Base-by-base conservation (phyloP, 92 coral and sea anemone species). In the Pocillopora grandis region DNA sequence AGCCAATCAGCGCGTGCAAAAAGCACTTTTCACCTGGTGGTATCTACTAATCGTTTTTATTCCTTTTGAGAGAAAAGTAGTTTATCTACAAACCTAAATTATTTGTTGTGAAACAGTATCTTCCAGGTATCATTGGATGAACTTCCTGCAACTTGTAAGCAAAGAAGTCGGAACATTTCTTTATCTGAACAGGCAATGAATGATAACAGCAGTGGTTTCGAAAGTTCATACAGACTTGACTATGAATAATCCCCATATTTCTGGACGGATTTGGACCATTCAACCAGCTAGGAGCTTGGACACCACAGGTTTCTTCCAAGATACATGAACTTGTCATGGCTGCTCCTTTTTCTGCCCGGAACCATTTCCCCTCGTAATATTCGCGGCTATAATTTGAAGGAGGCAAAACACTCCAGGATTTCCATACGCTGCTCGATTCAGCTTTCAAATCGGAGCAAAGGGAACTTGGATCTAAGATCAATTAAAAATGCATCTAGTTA, bases 281-380 rank as follows among this genome's bases (percentile, higher is more conserved):
- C 2, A 88, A 23, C 90, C 88, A 88, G 16, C 90, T 87, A 55
- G 90, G 87, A 66, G 90, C 85, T 76, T 88, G 91, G 76, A 83
- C 48, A 27, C 91, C 91, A 83, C 91, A 88, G 57, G 19, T 36
- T 20, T 62, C 36, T 3, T 36, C 20, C 21, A 5, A n/a, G 2
- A 62, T 71, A 49, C 81, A 77, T 2, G 81, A 62, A 19, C 58
- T 77, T 16, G 31, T 58, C 58, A 77, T 77, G 11, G 81, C 71
- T 2, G 70, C 19, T n/a, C 81, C 71, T 36, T 35, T 62, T 1
- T 62, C 60, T 12, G 71, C 58, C 60, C 66, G 62, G 42, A 77
- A 62, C 81, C 81, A 77, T 37, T 8, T 35, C 42, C 23, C 59
- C 23, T 77, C 64, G 37, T 77, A 35, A 42, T 19, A 37, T 7